Evolutionary conservation across 2,113 vertebrate genomes (phyloP), one percentile per base, ranked within the genome.

Genomic region (Limanda limanda): DNA sequence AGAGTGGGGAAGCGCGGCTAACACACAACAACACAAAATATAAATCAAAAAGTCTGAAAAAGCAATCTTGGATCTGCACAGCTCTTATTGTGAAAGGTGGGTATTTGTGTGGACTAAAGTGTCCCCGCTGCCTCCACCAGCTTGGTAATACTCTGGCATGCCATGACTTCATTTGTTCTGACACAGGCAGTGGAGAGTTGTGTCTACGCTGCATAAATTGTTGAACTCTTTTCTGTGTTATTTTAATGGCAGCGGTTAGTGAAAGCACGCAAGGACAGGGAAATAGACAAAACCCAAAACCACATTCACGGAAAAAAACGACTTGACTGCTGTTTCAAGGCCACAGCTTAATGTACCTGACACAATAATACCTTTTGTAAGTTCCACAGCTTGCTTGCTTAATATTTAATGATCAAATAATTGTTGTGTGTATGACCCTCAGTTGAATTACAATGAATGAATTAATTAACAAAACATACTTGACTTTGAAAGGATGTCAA

Each of bases 101-200:
- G 57, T 71, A 56, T n/a, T 66, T 74, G 21, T 14, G 27, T 17
- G 67, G 58, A 59, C 1, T 74, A 71, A 82, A 79, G 66, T 24
- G 24, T 62, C 25, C 54, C 40, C 25, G 24, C 60, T 67, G 78
- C 31, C 62, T 65, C 71, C 25, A 66, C 59, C 61, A 45, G 42
- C 77, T 75, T 73, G 71, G 73, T 71, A 35, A 82, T 71, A 74
- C 71, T 47, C 58, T 58, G 25, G 48, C 31, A 68, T 63, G 68
- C 61, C 27, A 47, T 42, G 57, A 64, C 71, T 58, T 81, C 45
- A 68, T 78, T 80, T 78, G 60, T 73, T 77, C 68, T 67, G 77
- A 85, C 1, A 31, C 72, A n/a, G 71, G 51, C 56, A 58, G 23
- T 14, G 24, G 25, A 71, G 11, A 76, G 72, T 51, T 58, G 27